Percentiles rank a stretch among this genome's conserved stretches.
Evolutionary conservation across 2,888 invertebrate species (phyloP).

Genomic region (Dicyrtomina minuta): DNA sequence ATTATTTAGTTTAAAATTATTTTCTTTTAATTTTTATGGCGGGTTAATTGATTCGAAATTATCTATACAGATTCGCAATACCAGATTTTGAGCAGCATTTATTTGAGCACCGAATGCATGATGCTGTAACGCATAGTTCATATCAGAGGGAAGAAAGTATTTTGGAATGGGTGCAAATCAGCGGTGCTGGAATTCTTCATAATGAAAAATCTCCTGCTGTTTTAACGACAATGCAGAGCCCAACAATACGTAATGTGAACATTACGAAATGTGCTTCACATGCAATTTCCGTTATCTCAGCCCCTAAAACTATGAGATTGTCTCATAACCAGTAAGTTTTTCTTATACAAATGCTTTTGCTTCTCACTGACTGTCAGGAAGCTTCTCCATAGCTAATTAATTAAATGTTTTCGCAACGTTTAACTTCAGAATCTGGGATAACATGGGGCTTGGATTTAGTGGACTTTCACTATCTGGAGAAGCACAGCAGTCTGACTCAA

Average conservation of each 20-base stretch:
- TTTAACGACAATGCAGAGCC: constrained; percentile 84
- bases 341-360: background rate
- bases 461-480: constrained; percentile 90
- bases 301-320: constrained; percentile 74
- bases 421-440: constrained; percentile 67
- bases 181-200: constrained; percentile 92
- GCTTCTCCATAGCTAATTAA: too few species aligned
- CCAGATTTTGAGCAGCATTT: constrained; percentile 84
- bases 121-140: constrained; percentile 74
- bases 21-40: background rate
- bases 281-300: constrained; percentile 88
- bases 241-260: constrained; percentile 75
- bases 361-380: too few species aligned
- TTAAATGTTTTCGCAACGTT: too few species aligned
- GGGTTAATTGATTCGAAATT: constrained; percentile 15
- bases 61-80: constrained; percentile 71
- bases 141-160: constrained; percentile 71
- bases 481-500: constrained; percentile 80
- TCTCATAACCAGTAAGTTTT: constrained; percentile 64
- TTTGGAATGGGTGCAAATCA: constrained; percentile 76
- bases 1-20: background rate
- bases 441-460: constrained; percentile 86
- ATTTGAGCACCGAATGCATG: constrained; percentile 78
- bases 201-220: constrained; percentile 92
- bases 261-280: constrained; percentile 83